Conservation (phyloP, 2,797 vertebrate species). For the Epinephelus awoara region DNA sequence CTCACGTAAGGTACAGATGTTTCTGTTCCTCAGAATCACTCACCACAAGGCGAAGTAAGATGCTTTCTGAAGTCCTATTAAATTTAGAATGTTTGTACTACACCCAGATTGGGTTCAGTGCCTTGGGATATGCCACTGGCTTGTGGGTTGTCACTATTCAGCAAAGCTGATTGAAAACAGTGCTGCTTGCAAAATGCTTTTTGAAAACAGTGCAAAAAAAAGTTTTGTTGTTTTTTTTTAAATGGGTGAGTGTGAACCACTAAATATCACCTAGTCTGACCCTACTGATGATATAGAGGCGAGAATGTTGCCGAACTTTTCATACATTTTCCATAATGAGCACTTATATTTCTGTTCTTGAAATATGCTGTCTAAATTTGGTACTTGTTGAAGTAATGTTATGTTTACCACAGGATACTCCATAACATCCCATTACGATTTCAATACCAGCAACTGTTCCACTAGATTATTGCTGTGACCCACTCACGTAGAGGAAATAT, state of each 20-base stretch:
- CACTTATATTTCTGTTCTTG: slow-evolving; percentile 21
- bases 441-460: slow-evolving; percentile 30
- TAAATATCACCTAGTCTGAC: slow-evolving; percentile 48
- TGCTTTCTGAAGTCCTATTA: slow-evolving; percentile 77
- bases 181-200: slow-evolving; percentile 38
- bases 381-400: slow-evolving; percentile 31
- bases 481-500: slow-evolving; percentile 10
- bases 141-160: slow-evolving; percentile 73
- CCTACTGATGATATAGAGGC: slow-evolving; percentile 36
- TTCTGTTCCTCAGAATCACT: slow-evolving; percentile 67
- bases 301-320: slow-evolving; percentile 26
- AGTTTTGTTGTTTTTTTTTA: slow-evolving; percentile 25
- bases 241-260: slow-evolving; percentile 44
- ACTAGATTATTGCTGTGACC: slow-evolving; percentile 7
- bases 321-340: slow-evolving; percentile 47
- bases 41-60: slow-evolving; percentile 67
- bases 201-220: slow-evolving; percentile 45
- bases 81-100: slow-evolving; percentile 78
- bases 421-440: slow-evolving; percentile 36
- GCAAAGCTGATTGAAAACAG: slow-evolving; percentile 74
- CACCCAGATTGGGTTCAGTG: slow-evolving; percentile 72
- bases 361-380: slow-evolving; percentile 34
- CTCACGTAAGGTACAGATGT: slow-evolving; percentile 86
- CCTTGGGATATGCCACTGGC: slow-evolving; percentile 65
- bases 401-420: slow-evolving; percentile 39